Conservation (phyloP, 2,888 invertebrate genomes). For the Cephus rjabovi region DNA sequence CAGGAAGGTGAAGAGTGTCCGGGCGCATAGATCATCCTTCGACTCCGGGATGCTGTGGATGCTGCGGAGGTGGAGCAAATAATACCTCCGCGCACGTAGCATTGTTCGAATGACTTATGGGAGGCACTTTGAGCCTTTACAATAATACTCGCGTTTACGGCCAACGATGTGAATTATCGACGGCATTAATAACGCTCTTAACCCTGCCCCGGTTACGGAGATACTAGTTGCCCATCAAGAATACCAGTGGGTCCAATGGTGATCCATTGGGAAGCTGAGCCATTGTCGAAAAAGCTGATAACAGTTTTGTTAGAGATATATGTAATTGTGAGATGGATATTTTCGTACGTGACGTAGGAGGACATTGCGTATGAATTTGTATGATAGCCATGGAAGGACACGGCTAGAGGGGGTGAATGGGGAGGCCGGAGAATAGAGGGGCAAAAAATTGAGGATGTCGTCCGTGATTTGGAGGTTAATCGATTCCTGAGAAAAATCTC, state of each 20-base stretch:
- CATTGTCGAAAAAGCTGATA: not conserved
- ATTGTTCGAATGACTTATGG: constrained; percentile 47
- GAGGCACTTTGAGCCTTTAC: constrained; percentile 29
- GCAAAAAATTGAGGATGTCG: not conserved
- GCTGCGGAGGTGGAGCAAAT: constrained; percentile 38
- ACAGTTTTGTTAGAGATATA: not conserved
- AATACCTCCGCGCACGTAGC: constrained; percentile 36
- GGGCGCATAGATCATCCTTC: constrained; percentile 36
- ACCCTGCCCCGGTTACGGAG: not conserved
- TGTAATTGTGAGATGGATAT: not conserved
- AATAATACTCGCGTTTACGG: constrained; percentile 9
- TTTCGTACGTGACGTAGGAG: not conserved
- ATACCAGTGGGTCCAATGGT: not conserved
- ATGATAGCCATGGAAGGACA: not conserved
- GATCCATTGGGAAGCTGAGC: not conserved
- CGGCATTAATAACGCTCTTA: constrained; percentile 27
- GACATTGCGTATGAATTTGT: not conserved
- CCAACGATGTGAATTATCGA: constrained; percentile 29
- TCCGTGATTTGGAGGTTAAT: not conserved
- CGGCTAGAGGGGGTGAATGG: not conserved
- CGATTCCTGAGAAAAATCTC: not conserved
- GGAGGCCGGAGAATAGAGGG: not conserved
- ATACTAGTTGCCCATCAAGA: not conserved
- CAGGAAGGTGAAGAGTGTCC: constrained; percentile 21
- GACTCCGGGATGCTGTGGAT: constrained; percentile 1